Evolutionary conservation across 2,113 vertebrate genomes (phyloP), one percentile per base, ranked within the genome.

Genomic region (Phylloscopus trochiloides): DNA sequence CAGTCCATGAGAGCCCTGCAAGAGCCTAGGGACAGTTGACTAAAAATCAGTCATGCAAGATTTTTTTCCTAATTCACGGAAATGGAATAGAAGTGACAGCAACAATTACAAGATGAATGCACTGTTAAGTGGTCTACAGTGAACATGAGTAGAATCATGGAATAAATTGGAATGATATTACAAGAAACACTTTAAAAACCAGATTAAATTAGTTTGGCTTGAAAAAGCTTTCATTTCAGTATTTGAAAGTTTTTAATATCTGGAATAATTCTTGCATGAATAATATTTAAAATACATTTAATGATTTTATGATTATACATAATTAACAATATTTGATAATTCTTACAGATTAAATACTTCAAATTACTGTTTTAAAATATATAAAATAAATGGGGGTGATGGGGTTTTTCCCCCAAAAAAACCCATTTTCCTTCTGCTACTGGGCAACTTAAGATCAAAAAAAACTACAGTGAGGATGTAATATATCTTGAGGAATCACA

Each of bases 261-360:
- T 67, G 21, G 18, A 89, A 15, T 47, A 80, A 66, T 5, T 38
- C 26, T 73, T 61, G 16, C 38, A 73, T 45, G 1, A 92, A 80
- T 36, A 79, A 8, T 38, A 88, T 40, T 72, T 65, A 3, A n/a
- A 81, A 61, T 12, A 22, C 15, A 47, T 72, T 74, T 12, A 20
- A 82, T 34, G 0, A 1, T 6, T 52, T 80, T 43, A 21, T 31
- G 3, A 61, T 48, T 78, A 70, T 0, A 3, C 1, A 48, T 29
- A 2, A 63, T 55, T 3, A 83, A 2, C 1, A 58, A 10, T 48
- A 89, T 54, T 92, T 70, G 70, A 52, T 28, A 94, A 63, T 31
- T 21, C 12, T 55, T 67, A 54, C 0, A 47, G 36, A 28, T 17
- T 32, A 20, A 7, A 36, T 24, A 24, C 32, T 72, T 61, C 3